Base-by-base conservation (phyloP, 2,113 vertebrate species). In the Chaetodon auriga region DNA sequence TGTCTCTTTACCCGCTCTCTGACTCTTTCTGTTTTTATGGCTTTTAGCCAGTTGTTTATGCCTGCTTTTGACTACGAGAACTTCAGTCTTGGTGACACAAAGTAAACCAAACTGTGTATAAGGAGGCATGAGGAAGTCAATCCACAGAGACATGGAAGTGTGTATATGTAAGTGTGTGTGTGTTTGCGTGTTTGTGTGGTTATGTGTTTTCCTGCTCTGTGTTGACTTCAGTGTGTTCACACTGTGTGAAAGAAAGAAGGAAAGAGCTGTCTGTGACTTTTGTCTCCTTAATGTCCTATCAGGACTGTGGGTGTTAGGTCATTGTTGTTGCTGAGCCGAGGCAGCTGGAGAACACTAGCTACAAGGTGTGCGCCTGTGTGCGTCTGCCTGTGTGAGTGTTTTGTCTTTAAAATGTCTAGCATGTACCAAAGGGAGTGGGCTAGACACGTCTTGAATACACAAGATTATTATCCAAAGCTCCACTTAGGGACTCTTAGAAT, bases 361-460 rank as follows among this genome's bases (percentile, higher is more conserved):
- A 45, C 69, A 80, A 83, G 80, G 89, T 41, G 69, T 55, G 55
- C 68, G 62, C n/a, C 46, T 81, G 55, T 65, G 49, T 75, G 68
- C 61, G 54, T 80, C 21, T 80, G 57, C 54, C 23, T 82, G 19
- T 35, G 12, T 89, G 68, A 78, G 82, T 82, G 84, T 90, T 83
- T 65, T 78, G 75, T 88, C 78, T 86, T 82, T 78, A 75, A 84
- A 80, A 62, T 19, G 51, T 78, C 64, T 80, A 73, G 85, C 86
- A 78, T 53, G 48, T n/a, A 51, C 63, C 0, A 3, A 70, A 49
- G 54, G 74, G 74, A 87, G 45, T 41, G 3, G 10, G 53, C 48
- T 19, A 53, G 38, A 83, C 81, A 46, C 41, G 46, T 62, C 68
- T 6, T 80, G 68, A 84, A 90, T 85, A 76, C 78, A 72, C 51